Evolutionary conservation across 1,140 invertebrate genomes (phyloP).

Genomic region (Acromyrmex echinatior): DNA sequence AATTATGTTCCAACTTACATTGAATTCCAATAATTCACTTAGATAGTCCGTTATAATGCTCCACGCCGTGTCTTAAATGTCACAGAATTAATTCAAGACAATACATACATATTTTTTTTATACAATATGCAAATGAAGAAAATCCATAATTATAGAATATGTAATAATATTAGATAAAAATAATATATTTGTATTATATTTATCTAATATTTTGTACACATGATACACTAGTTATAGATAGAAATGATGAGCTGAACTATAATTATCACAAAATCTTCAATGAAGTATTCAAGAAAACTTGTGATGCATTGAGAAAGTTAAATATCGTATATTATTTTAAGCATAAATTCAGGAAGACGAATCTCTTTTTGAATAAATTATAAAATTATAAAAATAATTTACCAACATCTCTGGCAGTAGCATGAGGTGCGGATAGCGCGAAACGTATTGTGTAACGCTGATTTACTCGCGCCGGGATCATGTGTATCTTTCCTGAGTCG

Average conservation of each 20-base stretch:
- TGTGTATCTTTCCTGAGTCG: conserved; percentile 98
- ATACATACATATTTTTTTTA: not conserved
- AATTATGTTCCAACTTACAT: conserved; percentile 79
- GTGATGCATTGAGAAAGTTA: not conserved
- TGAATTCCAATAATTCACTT: conserved; percentile 92
- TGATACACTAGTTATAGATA: not conserved
- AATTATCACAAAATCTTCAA: not conserved
- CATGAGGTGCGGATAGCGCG: conserved; percentile 97
- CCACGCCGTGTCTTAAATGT: conserved; percentile 94
- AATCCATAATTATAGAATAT: not conserved
- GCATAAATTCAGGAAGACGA: not conserved
- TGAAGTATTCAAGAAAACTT: not conserved
- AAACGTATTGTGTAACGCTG: conserved; percentile 98
- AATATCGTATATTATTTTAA: not conserved
- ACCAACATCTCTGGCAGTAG: conserved; percentile 95
- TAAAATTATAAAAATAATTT: conserved; percentile 74
- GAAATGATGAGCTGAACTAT: not conserved
- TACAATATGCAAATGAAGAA: not conserved
- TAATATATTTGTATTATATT: conserved; percentile 9
- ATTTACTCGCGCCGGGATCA: conserved; percentile 97
- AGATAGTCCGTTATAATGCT: conserved; percentile 95
- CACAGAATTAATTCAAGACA: conserved; percentile 35
- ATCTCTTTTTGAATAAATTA: not conserved
- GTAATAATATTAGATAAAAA: not conserved
- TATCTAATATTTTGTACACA: not conserved